Percentiles rank a stretch among this genome's conserved stretches.
Conservation (phyloP, 1,140 invertebrate genomes). For the Caenorhabditis tropicalis region DNA sequence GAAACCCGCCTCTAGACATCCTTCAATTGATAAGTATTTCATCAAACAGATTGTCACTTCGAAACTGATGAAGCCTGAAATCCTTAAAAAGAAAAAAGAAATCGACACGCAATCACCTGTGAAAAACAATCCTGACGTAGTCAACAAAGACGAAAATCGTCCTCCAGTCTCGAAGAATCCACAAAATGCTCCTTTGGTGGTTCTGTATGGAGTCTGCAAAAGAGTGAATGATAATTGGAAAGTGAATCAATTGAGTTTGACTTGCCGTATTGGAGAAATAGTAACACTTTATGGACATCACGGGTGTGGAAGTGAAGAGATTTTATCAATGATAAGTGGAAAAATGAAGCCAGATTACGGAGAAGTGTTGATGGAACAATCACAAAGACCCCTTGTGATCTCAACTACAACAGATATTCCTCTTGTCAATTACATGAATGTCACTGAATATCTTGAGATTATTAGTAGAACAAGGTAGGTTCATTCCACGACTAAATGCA, state of each 20-base stretch:
- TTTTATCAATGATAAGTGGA: not conserved
- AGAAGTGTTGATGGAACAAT: not conserved
- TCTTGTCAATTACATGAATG: not conserved
- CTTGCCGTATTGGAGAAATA: not conserved
- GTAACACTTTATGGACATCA: constrained; percentile 2
- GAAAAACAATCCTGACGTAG: not conserved
- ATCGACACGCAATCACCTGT: not conserved
- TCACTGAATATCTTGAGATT: not conserved
- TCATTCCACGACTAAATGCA: not conserved
- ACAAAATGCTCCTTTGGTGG: not conserved
- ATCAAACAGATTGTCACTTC: not conserved
- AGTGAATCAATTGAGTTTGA: constrained; percentile 29
- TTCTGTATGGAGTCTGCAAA: not conserved
- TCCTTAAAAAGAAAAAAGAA: not conserved
- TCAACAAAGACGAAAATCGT: not conserved
- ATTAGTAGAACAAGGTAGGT: constrained; percentile 4
- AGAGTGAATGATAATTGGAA: not conserved
- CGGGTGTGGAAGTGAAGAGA: constrained; percentile 30
- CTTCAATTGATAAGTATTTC: not conserved
- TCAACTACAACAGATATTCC: not conserved
- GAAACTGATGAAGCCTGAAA: not conserved
- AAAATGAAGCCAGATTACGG: constrained; percentile 22
- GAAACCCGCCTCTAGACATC: not conserved
- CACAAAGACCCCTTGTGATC: not conserved
- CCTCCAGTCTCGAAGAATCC: not conserved